Evolutionary conservation across 2,797 vertebrate genomes (phyloP).

Genomic region (Telmatherina bonti): DNA sequence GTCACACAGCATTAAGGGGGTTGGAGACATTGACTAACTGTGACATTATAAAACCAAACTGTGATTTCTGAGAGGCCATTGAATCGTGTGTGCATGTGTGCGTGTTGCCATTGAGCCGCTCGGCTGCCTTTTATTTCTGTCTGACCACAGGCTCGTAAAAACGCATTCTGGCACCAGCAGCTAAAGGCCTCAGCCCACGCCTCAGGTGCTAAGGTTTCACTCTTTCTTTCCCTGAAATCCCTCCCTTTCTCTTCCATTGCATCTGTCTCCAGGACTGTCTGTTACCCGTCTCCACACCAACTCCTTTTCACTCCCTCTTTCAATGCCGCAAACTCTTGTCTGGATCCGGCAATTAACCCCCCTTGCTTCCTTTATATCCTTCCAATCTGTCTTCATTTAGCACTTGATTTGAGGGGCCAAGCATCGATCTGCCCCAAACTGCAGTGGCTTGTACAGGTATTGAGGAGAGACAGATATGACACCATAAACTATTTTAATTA

Average conservation of each 20-base stretch:
- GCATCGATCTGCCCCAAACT: conserved; percentile 53
- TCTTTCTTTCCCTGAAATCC: conserved; percentile 68
- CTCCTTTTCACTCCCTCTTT: conserved; percentile 61
- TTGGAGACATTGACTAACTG: conserved; percentile 78
- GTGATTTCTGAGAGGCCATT: conserved; percentile 79
- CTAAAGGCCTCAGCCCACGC: conserved; percentile 73
- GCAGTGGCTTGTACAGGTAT: conserved; percentile 19
- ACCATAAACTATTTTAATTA: conserved; percentile 70
- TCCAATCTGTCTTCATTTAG: conserved; percentile 60
- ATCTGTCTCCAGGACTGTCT: conserved; percentile 65
- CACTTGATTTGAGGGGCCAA: conserved; percentile 58
- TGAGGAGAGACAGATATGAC: conserved; percentile 54
- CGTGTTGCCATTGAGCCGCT: conserved; percentile 78
- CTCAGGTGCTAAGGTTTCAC: conserved; percentile 83
- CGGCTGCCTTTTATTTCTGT: conserved; percentile 82
- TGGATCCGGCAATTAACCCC: conserved; percentile 59
- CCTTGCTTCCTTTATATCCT: conserved; percentile 56
- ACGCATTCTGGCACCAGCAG: conserved; percentile 76
- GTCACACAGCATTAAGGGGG: conserved; percentile 72
- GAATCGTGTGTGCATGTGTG: conserved; percentile 52
- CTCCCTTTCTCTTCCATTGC: conserved; percentile 49
- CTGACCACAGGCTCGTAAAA: conserved; percentile 84
- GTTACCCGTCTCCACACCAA: conserved; percentile 65
- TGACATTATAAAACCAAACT: conserved; percentile 87
- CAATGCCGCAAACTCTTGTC: conserved; percentile 44